Evolutionary conservation across 2,113 vertebrate genomes (phyloP).

Genomic region (Tachycineta bicolor): DNA sequence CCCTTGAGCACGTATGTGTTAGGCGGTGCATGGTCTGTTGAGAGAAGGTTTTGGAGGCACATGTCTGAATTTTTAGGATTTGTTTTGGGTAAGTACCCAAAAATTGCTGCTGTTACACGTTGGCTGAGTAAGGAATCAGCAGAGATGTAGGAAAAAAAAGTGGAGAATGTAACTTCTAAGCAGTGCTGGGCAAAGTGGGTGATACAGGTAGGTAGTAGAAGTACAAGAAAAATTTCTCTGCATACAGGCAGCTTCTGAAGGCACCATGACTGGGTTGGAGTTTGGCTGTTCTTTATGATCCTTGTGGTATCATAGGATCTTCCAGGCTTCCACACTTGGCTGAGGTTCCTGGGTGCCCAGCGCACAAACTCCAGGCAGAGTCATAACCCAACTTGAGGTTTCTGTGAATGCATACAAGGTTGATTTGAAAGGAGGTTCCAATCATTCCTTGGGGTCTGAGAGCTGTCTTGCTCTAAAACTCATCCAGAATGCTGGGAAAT

Average conservation of each 20-base stretch:
- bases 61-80: not conserved
- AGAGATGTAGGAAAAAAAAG: not conserved
- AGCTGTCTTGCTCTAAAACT: not conserved
- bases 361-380: not conserved
- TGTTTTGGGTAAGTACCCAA: not conserved
- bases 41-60: not conserved
- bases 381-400: not conserved
- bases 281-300: not conserved
- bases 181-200: not conserved
- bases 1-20: not conserved
- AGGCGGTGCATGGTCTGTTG: not conserved
- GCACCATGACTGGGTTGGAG: not conserved
- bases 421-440: not conserved
- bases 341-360: not conserved
- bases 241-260: not conserved
- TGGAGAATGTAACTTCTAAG: not conserved
- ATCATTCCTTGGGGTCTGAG: not conserved
- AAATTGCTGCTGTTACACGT: not conserved
- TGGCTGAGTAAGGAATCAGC: not conserved
- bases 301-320: not conserved
- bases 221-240: not conserved
- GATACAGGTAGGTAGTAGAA: not conserved
- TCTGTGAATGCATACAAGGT: not conserved
- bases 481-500: not conserved
- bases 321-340: not conserved